A percentile compares a stretch with the other conserved stretches of the same genome.
Conservation (phyloP, 30 jellyfish, hydroid and myxozoan genomes). For the Aurelia sp. region DNA sequence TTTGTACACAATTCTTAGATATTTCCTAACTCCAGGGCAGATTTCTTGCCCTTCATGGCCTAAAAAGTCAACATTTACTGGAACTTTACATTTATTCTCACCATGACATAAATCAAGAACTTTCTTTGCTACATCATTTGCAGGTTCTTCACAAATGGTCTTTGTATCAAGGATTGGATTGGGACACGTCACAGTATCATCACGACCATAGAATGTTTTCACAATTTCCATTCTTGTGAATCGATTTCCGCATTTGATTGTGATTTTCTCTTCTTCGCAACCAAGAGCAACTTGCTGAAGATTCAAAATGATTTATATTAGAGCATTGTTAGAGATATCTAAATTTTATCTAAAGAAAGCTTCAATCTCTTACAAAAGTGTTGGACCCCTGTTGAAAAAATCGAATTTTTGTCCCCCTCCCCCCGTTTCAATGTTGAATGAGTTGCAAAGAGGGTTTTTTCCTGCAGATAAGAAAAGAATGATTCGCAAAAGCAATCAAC, state of each 20-base stretch:
- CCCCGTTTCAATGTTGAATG: too few relatives aligned
- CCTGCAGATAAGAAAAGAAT: too few relatives aligned
- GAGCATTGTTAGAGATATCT: too few relatives aligned
- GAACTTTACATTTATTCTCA: conserved; percentile 92
- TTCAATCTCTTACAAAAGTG: too few relatives aligned
- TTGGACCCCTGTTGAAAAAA: too few relatives aligned
- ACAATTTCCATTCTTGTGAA: conserved; percentile 75
- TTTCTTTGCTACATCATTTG: conserved; percentile 73
- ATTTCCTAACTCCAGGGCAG: conserved; percentile 90
- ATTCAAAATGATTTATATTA: background rate
- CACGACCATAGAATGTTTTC: conserved; percentile 92
- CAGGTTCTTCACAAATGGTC: conserved; percentile 78
- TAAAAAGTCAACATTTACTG: conserved; percentile 89
- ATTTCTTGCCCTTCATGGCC: conserved; percentile 79
- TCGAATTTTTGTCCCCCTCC: too few relatives aligned
- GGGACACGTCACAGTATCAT: conserved; percentile 73
- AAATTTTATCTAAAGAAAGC: too few relatives aligned
- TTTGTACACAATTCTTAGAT: conserved; percentile 71
- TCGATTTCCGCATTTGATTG: conserved; percentile 77
- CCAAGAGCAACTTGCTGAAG: conserved; percentile 87
- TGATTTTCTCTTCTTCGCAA: conserved; percentile 93
- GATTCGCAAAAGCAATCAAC: too few relatives aligned
- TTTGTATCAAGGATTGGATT: conserved; percentile 82
- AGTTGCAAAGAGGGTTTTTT: too few relatives aligned
- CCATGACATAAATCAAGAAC: conserved; percentile 84